Conservation (phyloP, 2,888 invertebrate species). For the Noctua comes region DNA sequence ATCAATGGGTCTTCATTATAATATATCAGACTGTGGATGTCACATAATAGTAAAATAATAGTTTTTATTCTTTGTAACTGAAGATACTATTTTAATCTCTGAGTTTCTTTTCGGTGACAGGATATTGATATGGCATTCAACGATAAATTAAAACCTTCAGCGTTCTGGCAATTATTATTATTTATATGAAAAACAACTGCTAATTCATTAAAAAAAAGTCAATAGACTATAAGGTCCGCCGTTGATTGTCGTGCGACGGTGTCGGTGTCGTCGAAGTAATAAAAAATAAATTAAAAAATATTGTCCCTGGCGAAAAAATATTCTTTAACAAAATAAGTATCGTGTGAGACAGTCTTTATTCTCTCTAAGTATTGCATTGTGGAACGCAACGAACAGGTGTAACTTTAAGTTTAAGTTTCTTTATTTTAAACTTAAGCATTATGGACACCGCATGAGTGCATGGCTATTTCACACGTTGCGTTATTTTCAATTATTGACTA, state of each 20-base stretch:
- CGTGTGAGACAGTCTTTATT: constrained; percentile 5
- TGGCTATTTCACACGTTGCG: constrained; percentile 33
- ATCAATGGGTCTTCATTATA: not conserved
- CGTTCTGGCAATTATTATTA: too few species aligned
- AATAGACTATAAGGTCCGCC: not conserved
- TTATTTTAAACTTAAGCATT: constrained; percentile 37
- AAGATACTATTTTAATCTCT: not conserved
- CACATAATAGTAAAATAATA: not conserved
- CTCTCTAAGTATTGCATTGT: constrained; percentile 16
- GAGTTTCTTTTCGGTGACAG: not conserved
- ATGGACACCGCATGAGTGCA: constrained; percentile 5
- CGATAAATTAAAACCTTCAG: not conserved
- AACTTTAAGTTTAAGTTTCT: constrained; percentile 21
- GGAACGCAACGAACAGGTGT: constrained; percentile 50
- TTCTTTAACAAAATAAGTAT: not conserved
- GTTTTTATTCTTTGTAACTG: not conserved
- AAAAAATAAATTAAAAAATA: not conserved
- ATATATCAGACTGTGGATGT: not conserved
- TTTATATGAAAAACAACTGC: not conserved
- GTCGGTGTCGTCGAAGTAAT: too few species aligned
- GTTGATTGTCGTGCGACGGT: not conserved
- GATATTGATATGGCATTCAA: too few species aligned
- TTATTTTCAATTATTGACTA: constrained; percentile 40
- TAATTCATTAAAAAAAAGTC: too few species aligned
- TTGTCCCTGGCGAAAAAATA: not conserved